phyloP scores from a whole-genome alignment of 1,140 invertebrate genomes.

The Pogonomyrmex californicus region DNA sequence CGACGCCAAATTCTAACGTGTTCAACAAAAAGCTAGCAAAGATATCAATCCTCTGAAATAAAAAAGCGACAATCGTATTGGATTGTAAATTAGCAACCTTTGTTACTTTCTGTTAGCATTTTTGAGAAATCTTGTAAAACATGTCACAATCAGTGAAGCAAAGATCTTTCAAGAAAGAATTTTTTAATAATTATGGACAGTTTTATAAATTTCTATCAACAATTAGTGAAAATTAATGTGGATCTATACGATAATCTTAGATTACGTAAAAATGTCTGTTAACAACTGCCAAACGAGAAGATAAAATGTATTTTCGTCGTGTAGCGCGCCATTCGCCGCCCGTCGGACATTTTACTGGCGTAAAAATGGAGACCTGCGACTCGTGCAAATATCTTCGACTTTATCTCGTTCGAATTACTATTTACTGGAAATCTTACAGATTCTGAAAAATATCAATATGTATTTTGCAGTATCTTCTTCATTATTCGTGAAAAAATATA shows the following conservation, averaged over 20 bases:
- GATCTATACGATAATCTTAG: background rate
- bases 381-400: conserved; percentile 5
- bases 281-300: conserved; percentile 16
- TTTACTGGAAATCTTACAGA: background rate
- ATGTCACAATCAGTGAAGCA: background rate
- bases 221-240: background rate
- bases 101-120: conserved; percentile 4
- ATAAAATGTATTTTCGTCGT: conserved; percentile 11
- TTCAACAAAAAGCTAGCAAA: background rate
- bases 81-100: background rate
- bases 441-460: background rate
- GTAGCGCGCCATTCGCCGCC: conserved; percentile 50
- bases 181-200: background rate
- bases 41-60: background rate
- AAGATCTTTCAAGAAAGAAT: background rate
- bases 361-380: conserved; percentile 70
- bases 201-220: background rate
- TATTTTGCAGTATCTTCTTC: background rate
- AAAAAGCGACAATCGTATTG: background rate
- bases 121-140: background rate
- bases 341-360: conserved; percentile 69
- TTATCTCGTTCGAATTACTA: conserved; percentile 13
- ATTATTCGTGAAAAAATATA: background rate
- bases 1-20: background rate
- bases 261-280: background rate